phyloP scores from a whole-genome alignment of 2,113 vertebrate species.

The Neodontobutis hainanensis region DNA sequence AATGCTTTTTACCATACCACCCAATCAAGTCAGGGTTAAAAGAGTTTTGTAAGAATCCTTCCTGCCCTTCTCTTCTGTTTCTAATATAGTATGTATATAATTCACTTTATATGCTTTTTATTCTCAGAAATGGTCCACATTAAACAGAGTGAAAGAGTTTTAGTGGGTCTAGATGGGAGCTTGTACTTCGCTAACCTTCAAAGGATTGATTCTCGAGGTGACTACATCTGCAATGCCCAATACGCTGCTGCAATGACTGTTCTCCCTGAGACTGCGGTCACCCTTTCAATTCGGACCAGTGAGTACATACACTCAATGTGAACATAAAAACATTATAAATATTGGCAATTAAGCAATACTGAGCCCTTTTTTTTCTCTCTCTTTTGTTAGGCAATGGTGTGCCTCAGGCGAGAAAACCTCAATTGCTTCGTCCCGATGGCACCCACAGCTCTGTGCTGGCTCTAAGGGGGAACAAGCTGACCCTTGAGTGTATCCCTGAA shows the following conservation, averaged over 20 bases:
- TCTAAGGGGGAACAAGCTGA: slow-evolving; percentile 67
- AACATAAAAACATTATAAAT: slow-evolving; percentile 65
- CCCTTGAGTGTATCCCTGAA: slow-evolving; percentile 84
- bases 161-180: slow-evolving; percentile 83
- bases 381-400: slow-evolving; percentile 74
- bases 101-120: not conserved
- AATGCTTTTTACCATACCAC: not conserved
- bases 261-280: slow-evolving; percentile 81
- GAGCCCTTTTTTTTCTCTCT: not conserved
- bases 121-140: slow-evolving; percentile 81
- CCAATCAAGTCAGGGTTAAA: not conserved
- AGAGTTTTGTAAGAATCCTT: no score
- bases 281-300: slow-evolving; percentile 81
- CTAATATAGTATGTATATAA: not conserved
- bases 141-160: slow-evolving; percentile 79
- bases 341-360: not conserved
- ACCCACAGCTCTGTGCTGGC: slow-evolving; percentile 63
- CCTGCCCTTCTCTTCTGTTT: not conserved
- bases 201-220: slow-evolving; percentile 75
- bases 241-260: slow-evolving; percentile 82
- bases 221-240: slow-evolving; percentile 88
- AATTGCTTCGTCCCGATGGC: slow-evolving; percentile 70
- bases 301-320: slow-evolving; percentile 51
- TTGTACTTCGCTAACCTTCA: slow-evolving; percentile 87
- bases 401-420: slow-evolving; percentile 67